These are phyloP conservation scores for Aphelenchoides avenae DNA, from an alignment of 1,140 invertebrate species.

Conservation along the genomic window DNA sequence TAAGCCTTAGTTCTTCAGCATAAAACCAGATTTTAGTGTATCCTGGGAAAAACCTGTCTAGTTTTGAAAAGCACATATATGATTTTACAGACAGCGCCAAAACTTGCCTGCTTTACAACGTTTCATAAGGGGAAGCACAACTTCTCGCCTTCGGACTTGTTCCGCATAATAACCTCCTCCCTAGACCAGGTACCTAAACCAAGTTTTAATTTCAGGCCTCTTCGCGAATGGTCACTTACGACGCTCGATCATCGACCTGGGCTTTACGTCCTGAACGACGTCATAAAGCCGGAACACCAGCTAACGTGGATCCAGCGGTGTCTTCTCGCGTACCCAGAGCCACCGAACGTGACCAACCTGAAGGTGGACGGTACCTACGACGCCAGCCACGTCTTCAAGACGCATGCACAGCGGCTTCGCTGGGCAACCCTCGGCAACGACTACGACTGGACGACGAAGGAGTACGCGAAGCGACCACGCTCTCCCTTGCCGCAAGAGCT, in stretches of 20 bases:
- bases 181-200: background rate
- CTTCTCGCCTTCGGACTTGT: too few relatives aligned
- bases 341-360: conserved; percentile 54
- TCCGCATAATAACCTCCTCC: conserved; percentile 3
- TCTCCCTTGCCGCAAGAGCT: conserved; percentile 43
- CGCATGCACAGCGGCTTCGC: conserved; percentile 28
- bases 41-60: too few relatives aligned
- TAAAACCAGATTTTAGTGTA: too few relatives aligned
- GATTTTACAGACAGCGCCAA: too few relatives aligned
- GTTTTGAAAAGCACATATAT: background rate
- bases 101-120: too few relatives aligned
- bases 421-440: conserved; percentile 60
- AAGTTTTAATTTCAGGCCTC: conserved; percentile 36
- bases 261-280: conserved; percentile 24
- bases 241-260: conserved; percentile 36
- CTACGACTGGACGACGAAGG: conserved; percentile 64
- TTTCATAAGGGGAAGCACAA: too few relatives aligned
- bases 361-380: conserved; percentile 28
- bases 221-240: conserved; percentile 33
- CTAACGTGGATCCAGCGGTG: conserved; percentile 40
- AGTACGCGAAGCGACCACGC: conserved; percentile 43
- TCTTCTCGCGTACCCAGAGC: conserved; percentile 43
- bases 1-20: too few relatives aligned
- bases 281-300: conserved; percentile 27
- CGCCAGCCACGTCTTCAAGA: conserved; percentile 18